Conservation (phyloP, 2,113 vertebrate genomes). For the Ctenomys sociabilis region DNA sequence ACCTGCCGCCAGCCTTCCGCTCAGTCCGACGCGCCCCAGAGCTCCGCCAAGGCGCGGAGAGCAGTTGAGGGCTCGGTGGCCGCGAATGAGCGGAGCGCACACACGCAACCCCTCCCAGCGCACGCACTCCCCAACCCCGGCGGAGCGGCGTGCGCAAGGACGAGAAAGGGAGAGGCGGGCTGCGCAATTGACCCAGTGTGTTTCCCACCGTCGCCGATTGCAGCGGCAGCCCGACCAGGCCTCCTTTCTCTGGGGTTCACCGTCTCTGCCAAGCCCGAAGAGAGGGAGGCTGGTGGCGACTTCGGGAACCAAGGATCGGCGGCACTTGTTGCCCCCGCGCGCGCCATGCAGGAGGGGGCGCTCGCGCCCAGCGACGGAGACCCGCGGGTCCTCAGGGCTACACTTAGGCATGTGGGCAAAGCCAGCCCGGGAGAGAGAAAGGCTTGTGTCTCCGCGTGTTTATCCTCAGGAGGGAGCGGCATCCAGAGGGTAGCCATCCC, state of each 20-base stretch:
- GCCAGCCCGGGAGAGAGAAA: neutral
- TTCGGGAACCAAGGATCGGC: neutral
- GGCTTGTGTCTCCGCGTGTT: neutral
- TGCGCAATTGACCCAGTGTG: slow-evolving; percentile 7
- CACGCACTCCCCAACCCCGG: slow-evolving; percentile 54
- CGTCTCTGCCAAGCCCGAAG: neutral
- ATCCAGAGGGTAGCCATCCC: neutral
- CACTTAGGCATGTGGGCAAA: neutral
- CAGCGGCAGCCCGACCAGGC: neutral
- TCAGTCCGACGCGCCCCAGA: neutral
- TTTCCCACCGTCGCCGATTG: neutral
- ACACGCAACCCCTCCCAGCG: slow-evolving; percentile 73
- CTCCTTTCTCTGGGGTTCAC: neutral
- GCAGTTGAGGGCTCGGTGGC: neutral
- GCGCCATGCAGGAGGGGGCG: slow-evolving; percentile 67
- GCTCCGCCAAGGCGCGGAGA: neutral
- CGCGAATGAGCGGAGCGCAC: slow-evolving; percentile 54
- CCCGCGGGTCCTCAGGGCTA: neutral
- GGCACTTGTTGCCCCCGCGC: slow-evolving; percentile 52
- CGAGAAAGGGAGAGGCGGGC: neutral
- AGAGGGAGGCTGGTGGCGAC: neutral
- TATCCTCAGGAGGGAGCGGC: neutral
- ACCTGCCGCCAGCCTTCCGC: neutral
- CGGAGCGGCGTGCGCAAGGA: neutral
- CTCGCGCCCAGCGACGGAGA: neutral